phyloP scores from a whole-genome alignment of 2,113 vertebrate species.

The Pristiophorus japonicus region DNA sequence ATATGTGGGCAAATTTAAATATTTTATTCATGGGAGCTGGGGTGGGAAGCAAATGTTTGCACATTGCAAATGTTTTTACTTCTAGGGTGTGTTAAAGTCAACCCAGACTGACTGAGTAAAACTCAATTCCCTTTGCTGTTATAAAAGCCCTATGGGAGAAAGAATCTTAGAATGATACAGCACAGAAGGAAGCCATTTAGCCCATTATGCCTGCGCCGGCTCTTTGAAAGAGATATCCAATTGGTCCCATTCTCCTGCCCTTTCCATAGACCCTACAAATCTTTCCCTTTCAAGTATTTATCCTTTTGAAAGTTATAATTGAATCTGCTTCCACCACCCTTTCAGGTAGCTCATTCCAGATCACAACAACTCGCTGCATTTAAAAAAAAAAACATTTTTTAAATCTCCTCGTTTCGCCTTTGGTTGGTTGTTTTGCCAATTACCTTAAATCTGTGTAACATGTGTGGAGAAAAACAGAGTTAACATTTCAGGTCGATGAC shows the following conservation, averaged over 20 bases:
- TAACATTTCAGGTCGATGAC: too few relatives aligned
- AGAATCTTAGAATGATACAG: background rate
- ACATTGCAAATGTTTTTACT: background rate
- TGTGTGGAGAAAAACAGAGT: too few relatives aligned
- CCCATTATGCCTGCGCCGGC: background rate
- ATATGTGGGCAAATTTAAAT: too few relatives aligned
- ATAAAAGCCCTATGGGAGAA: background rate
- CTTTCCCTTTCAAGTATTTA: too few relatives aligned
- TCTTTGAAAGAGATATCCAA: too few relatives aligned
- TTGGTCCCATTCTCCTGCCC: too few relatives aligned
- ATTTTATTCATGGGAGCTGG: too few relatives aligned
- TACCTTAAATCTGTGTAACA: too few relatives aligned
- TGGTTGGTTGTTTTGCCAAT: background rate
- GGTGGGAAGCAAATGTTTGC: background rate
- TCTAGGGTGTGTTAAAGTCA: background rate
- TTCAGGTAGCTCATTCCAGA: background rate
- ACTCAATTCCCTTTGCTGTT: background rate
- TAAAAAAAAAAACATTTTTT: background rate
- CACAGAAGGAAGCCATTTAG: background rate
- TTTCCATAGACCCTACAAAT: too few relatives aligned
- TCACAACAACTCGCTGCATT: background rate
- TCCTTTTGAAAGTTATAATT: too few relatives aligned
- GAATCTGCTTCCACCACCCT: background rate
- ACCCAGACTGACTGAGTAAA: background rate
- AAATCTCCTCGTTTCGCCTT: background rate